phyloP scores from a whole-genome alignment of 2,113 vertebrate genomes.

The Ailurus styani region DNA sequence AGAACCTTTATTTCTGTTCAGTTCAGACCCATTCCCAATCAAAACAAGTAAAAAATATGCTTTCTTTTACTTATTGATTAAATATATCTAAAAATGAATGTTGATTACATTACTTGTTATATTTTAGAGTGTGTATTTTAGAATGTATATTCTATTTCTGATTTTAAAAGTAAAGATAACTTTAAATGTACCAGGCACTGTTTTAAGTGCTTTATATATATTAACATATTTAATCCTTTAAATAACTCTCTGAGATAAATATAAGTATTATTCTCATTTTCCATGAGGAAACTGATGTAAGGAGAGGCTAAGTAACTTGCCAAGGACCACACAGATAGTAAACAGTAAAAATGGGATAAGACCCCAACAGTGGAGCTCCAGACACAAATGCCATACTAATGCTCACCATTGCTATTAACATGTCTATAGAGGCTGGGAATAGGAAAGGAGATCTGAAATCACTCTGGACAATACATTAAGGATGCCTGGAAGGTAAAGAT shows the following conservation, averaged over 20 bases:
- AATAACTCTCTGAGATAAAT: not conserved
- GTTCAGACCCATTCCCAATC: not conserved
- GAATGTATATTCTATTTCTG: not conserved
- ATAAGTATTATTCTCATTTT: not conserved
- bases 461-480: not conserved
- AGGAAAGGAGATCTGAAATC: not conserved
- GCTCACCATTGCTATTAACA: not conserved
- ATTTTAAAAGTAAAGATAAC: not conserved
- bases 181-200: not conserved
- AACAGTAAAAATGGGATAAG: not conserved
- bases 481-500: not conserved
- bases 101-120: not conserved
- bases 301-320: not conserved
- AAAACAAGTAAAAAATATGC: not conserved
- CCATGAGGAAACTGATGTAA: not conserved
- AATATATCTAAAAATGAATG: not conserved
- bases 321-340: not conserved
- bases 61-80: not conserved
- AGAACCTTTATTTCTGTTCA: not conserved
- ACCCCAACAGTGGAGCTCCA: not conserved
- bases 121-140: not conserved
- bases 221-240: not conserved
- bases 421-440: not conserved
- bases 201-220: not conserved
- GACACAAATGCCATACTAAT: not conserved